A percentile compares a stretch with the other conserved stretches of the same genome.
phyloP scores from a whole-genome alignment of 1,140 invertebrate species.

The Galleria mellonella region DNA sequence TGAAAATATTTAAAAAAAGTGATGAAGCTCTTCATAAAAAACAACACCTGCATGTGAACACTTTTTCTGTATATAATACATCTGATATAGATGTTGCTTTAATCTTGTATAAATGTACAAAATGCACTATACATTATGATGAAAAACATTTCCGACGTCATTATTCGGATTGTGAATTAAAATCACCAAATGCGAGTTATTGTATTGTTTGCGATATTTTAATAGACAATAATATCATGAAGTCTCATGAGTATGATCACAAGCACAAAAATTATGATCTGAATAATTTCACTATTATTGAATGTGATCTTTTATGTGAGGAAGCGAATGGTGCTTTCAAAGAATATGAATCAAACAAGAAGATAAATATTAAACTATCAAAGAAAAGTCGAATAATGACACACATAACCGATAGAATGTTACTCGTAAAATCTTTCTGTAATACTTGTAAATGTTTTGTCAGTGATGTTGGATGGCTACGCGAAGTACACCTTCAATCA shows the following conservation, averaged over 20 bases:
- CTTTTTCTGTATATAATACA: conserved; percentile 26
- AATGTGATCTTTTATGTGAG: conserved; percentile 11
- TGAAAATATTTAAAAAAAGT: conserved; percentile 32
- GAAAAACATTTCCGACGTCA: conserved; percentile 8
- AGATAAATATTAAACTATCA: neutral
- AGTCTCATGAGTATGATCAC: conserved; percentile 24
- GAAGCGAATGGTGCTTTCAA: neutral
- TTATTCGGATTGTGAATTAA: too few relatives aligned
- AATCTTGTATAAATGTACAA: conserved; percentile 37
- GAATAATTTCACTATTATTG: conserved; percentile 22
- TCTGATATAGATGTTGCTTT: conserved; percentile 8
- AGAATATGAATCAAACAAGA: too few relatives aligned
- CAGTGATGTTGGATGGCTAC: conserved; percentile 6
- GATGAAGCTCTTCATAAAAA: conserved; percentile 28
- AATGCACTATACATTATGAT: conserved; percentile 33
- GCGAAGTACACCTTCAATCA: conserved; percentile 21
- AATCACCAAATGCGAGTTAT: too few relatives aligned
- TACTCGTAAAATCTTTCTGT: conserved; percentile 27
- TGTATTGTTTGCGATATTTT: conserved; percentile 28
- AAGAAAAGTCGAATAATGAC: neutral
- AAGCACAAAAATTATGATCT: conserved; percentile 5
- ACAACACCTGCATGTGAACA: conserved; percentile 34
- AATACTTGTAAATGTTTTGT: conserved; percentile 38
- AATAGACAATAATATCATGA: conserved; percentile 21
- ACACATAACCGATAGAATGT: neutral